Base-by-base conservation (phyloP, 2,113 vertebrate species). In the Parus major region DNA sequence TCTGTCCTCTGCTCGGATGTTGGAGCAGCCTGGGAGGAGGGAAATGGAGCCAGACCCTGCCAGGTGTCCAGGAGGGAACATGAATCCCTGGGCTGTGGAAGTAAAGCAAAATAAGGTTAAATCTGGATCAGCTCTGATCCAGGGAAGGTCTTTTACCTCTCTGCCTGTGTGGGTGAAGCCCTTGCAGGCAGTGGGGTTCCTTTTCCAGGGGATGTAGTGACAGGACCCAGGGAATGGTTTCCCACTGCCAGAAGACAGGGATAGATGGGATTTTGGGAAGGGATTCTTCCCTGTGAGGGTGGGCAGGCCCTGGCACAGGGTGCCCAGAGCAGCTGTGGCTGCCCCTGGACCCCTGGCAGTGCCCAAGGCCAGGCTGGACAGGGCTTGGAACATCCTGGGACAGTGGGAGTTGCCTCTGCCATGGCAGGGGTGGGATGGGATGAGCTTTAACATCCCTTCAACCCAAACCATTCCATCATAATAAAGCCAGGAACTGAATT, bases 311-410 rank as follows among this genome's bases (percentile, higher is more conserved):
- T 88, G 86, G 60, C 77, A 44, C 44, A 47, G 56, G 46, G 12
- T 47, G 23, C n/a, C 24, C 41, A 47, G 49, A 71, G 75, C 0
- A 79, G 57, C 49, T 63, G 65, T 6, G 75, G 41, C 41, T 79
- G 75, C 35, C 9, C 57, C 75, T 82, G 39, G 31, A 71, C 49
- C 85, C 42, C 49, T 71, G 86, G n/a, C 0, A 59, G 28, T 39
- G 86, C 0, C 69, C 60, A 17, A 41, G 49, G 65, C 24, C n/a
- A 56, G 65, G 41, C 0, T 71, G 65, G 36, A 52, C 0, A 0
- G 20, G 11, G 27, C 2, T 76, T 11, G 65, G 69, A 68, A 4
- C 28, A 35, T 0, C 24, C 70, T 60, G 78, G 78, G n/a, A 60
- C 0, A 5, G 28, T 21, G 53, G 53, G 0, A 89, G 33, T 2